Evolutionary conservation across 2,113 vertebrate genomes (phyloP), one percentile per base, ranked within the genome.

Genomic region (Sylvietta virens): DNA sequence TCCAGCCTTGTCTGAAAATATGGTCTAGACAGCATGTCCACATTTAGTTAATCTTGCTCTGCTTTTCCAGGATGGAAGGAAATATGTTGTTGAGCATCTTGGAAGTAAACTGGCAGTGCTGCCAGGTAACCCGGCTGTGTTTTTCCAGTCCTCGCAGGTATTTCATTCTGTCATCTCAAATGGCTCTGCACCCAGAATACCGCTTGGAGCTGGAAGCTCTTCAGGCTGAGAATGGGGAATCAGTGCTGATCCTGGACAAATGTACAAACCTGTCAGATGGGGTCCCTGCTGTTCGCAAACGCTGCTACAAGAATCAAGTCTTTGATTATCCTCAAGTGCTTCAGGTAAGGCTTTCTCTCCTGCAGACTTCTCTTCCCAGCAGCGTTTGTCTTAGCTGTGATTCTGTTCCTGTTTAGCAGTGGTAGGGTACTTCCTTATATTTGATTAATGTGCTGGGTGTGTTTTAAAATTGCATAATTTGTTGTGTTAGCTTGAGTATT

Each of bases 311-410:
- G 94, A 98, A 98, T 53, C 98, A 99, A 93, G 97, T 98, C 88
- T 99, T 98, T n/a, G 98, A 99, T 95, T 99, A 99, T 95, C 99
- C 99, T 22, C 99, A 99, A 31, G 98, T 99, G 80, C 98, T 99
- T 47, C 99, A 99, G 99, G 99, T 99, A 91, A 91, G 97, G 53
- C 27, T 56, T 2, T 14, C 10, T 87, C 9, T 44, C 16, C 79
- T 88, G 31, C 67, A 88, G 8, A 27, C 67, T 61, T 39, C 40
- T 35, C 24, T 86, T 60, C 20, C 8, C 20, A 30, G 39, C 6
- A 0, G 39, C 26, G 31, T n/a, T 37, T 48, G 8, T 56, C 30
- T 35, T 64, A 48, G 26, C 30, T 64, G 17, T 40, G n/a, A 47
- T 84, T 60, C 56, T 81, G 26, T 50, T 74, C 66, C 47, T 51